phyloP scores from a whole-genome alignment of 2,113 vertebrate genomes.

The Cyphomyrus plagiostoma region DNA sequence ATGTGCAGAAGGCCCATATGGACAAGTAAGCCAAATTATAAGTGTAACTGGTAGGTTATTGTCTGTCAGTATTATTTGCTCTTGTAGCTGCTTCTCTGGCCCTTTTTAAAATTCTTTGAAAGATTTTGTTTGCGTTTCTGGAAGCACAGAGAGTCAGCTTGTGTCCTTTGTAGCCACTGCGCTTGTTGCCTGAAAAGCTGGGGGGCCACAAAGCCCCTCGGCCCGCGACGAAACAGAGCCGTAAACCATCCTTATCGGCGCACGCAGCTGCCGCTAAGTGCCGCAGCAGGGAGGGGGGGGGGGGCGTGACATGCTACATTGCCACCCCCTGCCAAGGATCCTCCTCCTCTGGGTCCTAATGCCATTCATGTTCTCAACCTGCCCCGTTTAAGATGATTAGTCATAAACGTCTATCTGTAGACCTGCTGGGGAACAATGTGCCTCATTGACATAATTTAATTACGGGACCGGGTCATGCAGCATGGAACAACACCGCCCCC shows the following conservation, averaged over 20 bases:
- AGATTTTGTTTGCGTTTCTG: not conserved
- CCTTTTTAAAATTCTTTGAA: not conserved
- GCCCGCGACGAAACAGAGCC: not conserved
- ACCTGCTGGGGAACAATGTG: not conserved
- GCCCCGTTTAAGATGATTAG: not conserved
- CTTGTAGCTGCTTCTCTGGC: not conserved
- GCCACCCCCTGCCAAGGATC: not conserved
- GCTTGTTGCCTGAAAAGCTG: not conserved
- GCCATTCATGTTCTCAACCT: not conserved
- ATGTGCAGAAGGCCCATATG: not conserved
- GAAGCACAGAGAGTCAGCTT: not conserved
- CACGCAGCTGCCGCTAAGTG: not conserved
- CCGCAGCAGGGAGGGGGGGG: not conserved
- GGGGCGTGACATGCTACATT: not conserved
- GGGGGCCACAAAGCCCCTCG: not conserved
- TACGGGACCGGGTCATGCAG: not conserved
- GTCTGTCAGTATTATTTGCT: not conserved
- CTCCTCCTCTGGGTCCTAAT: not conserved
- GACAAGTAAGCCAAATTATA: not conserved
- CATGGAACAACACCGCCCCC: not conserved
- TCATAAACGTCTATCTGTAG: not conserved
- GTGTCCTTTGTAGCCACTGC: not conserved
- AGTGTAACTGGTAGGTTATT: not conserved
- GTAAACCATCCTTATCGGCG: not conserved
- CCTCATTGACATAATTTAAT: slow-evolving; percentile 15